Evolutionary conservation across 2,113 vertebrate species (phyloP).

Genomic region (Pomatorhinus ruficollis): DNA sequence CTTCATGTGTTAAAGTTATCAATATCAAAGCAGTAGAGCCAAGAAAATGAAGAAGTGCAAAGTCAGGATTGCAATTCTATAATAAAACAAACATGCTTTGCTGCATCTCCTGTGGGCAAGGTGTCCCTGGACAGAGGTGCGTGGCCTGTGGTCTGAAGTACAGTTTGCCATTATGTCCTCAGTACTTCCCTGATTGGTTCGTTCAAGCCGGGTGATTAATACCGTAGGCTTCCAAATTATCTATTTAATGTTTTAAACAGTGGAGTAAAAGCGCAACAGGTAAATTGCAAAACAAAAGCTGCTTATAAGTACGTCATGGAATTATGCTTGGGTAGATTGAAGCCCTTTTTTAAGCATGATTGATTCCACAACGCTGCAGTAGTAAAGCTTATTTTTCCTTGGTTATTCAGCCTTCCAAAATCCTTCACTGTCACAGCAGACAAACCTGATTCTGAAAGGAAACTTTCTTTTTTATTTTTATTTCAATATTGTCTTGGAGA

Average conservation of each 20-base stretch:
- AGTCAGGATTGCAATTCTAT: background rate
- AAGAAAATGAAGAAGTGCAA: background rate
- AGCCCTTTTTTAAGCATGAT: constrained; percentile 30
- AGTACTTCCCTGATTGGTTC: background rate
- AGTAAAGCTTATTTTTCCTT: constrained; percentile 27
- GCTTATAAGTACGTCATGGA: background rate
- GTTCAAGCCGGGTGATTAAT: background rate
- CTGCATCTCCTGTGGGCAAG: background rate
- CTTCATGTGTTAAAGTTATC: background rate
- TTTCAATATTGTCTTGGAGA: constrained; percentile 46
- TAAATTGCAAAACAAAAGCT: background rate
- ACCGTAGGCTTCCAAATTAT: background rate
- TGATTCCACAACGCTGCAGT: background rate
- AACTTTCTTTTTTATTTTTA: constrained; percentile 27
- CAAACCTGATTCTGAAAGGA: background rate
- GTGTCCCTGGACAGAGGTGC: background rate
- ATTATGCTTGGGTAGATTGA: background rate
- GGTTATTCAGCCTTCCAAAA: constrained; percentile 26
- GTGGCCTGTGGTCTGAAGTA: background rate
- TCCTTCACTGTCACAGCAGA: background rate
- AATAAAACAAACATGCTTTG: background rate
- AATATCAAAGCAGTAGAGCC: background rate
- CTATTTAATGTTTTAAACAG: background rate
- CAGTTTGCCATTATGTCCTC: background rate
- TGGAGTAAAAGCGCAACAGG: background rate